phyloP scores from a whole-genome alignment of 2,797 vertebrate genomes.

The Poecilia gillii region DNA sequence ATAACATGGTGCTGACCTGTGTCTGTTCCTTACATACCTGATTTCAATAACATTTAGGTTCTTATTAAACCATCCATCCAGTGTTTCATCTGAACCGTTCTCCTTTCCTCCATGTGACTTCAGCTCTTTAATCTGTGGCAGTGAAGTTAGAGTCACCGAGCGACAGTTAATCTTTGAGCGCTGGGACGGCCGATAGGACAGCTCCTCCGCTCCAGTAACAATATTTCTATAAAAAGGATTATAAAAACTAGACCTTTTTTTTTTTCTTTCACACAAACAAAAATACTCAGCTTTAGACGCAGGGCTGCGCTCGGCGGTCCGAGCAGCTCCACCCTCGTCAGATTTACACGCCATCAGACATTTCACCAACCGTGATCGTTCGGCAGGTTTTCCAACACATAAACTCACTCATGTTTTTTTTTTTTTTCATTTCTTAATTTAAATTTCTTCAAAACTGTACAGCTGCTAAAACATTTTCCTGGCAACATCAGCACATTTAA shows the following conservation, averaged over 20 bases:
- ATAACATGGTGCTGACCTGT: not conserved
- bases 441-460: slow-evolving; percentile 37
- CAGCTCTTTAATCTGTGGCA: not conserved
- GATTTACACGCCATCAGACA: slow-evolving; percentile 71
- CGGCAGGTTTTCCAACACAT: not conserved
- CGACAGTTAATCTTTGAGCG: not conserved
- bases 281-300: slow-evolving; percentile 74
- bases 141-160: not conserved
- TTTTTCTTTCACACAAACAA: slow-evolving; percentile 82
- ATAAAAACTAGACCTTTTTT: slow-evolving; percentile 92
- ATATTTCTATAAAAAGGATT: slow-evolving; percentile 93
- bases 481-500: slow-evolving; percentile 3
- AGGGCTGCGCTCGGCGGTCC: slow-evolving; percentile 56
- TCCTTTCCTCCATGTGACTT: not conserved
- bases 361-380: not conserved
- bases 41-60: not conserved
- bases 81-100: not conserved
- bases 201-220: slow-evolving; percentile 82
- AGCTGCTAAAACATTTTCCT: slow-evolving; percentile 30
- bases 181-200: slow-evolving; percentile 74
- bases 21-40: not conserved
- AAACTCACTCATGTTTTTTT: not conserved
- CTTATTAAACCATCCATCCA: not conserved
- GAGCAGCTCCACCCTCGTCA: slow-evolving; percentile 82
- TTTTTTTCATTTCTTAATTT: not conserved